phyloP scores from a whole-genome alignment of 2,797 vertebrate genomes.

The Acipenser ruthenus region DNA sequence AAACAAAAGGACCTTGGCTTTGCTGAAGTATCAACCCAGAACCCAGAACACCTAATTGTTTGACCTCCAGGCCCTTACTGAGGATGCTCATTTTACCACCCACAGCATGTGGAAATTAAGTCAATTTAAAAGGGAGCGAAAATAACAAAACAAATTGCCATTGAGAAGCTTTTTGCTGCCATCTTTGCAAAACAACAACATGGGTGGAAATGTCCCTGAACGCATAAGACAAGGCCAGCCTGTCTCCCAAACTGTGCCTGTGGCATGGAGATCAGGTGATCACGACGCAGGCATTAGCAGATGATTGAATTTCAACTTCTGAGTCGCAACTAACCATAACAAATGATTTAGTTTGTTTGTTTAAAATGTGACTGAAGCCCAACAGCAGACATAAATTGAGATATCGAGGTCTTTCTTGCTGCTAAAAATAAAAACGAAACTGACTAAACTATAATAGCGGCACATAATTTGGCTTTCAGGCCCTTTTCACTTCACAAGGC shows the following conservation, averaged over 20 bases:
- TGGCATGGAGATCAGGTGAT: background rate
- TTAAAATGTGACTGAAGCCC: too few relatives aligned
- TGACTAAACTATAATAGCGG: too few relatives aligned
- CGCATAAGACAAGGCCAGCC: background rate
- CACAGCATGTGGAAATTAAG: constrained; percentile 4
- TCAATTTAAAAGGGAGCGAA: constrained; percentile 3
- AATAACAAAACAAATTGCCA: constrained; percentile 5
- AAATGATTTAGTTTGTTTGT: too few relatives aligned
- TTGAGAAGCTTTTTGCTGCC: constrained; percentile 2
- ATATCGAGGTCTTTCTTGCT: too few relatives aligned
- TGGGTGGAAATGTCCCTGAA: constrained; percentile 2
- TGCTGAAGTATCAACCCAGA: constrained; percentile 15
- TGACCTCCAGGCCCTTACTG: constrained; percentile 2
- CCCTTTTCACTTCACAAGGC: too few relatives aligned
- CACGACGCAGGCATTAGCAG: background rate
- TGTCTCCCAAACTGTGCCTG: background rate
- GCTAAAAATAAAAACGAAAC: too few relatives aligned
- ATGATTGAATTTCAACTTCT: background rate
- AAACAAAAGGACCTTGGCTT: constrained; percentile 7
- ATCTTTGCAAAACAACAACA: constrained; percentile 10
- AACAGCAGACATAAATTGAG: too few relatives aligned
- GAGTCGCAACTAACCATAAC: too few relatives aligned
- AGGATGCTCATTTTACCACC: constrained; percentile 12
- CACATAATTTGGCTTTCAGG: too few relatives aligned
- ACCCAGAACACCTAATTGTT: constrained; percentile 9